Evolutionary conservation across 2,797 vertebrate species (phyloP), one percentile per base, ranked within the genome.

Genomic region (Hoplostethus atlanticus): DNA sequence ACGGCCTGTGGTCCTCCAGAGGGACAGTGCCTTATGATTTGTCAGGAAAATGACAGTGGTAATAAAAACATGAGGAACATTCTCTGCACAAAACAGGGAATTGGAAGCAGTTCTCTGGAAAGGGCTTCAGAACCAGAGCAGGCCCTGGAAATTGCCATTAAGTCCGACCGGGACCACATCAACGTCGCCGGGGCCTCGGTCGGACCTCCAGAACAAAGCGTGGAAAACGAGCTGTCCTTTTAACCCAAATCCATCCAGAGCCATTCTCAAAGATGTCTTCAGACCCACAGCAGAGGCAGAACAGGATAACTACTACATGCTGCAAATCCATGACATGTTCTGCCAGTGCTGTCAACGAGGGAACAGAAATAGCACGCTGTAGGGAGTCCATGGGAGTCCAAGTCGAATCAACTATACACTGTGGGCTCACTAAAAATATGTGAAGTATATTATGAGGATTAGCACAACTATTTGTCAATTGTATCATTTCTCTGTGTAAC

Each of bases 111-210:
- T 76, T 70, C 71, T 68, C 60, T 81, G 81, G 73, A 78, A 81
- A 69, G 68, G 69, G 51, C 55, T 61, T 8, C 64, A 59, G 62
- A 87, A 76, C 76, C 51, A 83, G 81, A 87, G 65, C 61, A 55
- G 83, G 77, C 73, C 67, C 61, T 47, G 59, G 87, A 88, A 88
- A 86, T 83, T 87, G 81, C 88, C 82, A 73, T 86, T 83, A 77
- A 57, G 71, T 89, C 2, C 84, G 64, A 87, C 79, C 76, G n/a
- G 54, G 64, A 91, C 93, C 93, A 93, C 91, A 91, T 92, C 88
- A 92, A 75, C 65, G 15, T 62, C 16, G 36, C 61, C 5, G 13
- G 6, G 52, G 21, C 52, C 71, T 85, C 60, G 5, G 76, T 56
- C 30, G 77, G 80, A 86, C 81, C 61, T 80, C 72, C 75, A 86